A percentile compares a stretch with the other conserved stretches of the same genome.
Evolutionary conservation across 2,113 vertebrate species (phyloP).

Genomic region (Edolisoma coerulescens): DNA sequence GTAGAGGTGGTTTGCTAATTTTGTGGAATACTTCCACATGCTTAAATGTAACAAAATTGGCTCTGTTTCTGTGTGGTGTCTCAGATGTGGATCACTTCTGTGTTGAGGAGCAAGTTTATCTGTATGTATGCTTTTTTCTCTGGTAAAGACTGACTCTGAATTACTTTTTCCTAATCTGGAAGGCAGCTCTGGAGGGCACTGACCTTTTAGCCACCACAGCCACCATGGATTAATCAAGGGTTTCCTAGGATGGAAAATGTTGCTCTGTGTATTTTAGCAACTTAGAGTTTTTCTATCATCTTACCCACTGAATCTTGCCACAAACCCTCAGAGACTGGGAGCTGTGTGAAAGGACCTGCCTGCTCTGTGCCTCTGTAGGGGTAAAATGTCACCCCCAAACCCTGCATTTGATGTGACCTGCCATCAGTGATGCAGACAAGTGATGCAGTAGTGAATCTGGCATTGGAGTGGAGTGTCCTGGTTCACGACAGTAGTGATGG

Average conservation of each 20-base stretch:
- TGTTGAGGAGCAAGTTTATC: background rate
- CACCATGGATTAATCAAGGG: background rate
- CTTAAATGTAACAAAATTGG: background rate
- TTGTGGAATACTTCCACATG: background rate
- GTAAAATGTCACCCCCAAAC: background rate
- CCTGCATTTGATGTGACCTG: background rate
- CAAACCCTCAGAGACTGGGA: background rate
- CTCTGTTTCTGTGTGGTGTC: background rate
- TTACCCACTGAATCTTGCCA: background rate
- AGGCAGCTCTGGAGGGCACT: background rate
- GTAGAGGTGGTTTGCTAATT: background rate
- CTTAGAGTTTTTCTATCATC: background rate
- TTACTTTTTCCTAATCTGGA: conserved; percentile 17
- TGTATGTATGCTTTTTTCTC: background rate
- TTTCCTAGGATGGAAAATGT: background rate
- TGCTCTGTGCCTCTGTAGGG: background rate
- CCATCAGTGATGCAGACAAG: background rate
- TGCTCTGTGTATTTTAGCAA: background rate
- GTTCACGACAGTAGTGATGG: background rate
- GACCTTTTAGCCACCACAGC: background rate
- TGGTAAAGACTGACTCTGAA: background rate
- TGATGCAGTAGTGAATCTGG: background rate
- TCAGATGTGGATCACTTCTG: background rate
- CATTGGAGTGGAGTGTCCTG: background rate
- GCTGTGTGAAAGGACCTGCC: background rate